Evolutionary conservation across 1,140 invertebrate genomes (phyloP).

Genomic region (Drosophila ironensis): DNA sequence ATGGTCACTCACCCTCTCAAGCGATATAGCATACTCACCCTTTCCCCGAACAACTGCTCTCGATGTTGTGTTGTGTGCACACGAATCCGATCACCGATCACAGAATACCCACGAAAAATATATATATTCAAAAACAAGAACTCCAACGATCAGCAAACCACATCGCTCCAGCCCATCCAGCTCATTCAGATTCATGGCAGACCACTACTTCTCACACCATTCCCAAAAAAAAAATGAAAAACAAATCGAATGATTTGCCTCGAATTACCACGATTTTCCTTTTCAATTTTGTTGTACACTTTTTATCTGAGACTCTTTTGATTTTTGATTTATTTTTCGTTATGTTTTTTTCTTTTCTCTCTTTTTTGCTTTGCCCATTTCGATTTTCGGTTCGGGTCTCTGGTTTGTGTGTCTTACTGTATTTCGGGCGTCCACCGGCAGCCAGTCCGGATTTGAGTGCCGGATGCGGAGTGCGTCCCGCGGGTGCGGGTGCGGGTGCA

Average conservation of each 20-base stretch:
- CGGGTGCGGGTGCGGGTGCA: constrained; percentile 32
- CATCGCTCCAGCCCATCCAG: constrained; percentile 35
- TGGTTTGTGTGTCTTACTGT: constrained; percentile 33
- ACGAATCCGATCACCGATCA: constrained; percentile 23
- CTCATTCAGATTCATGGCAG: constrained; percentile 43
- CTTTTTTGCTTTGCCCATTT: constrained; percentile 53
- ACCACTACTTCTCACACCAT: constrained; percentile 14
- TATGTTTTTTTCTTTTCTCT: constrained; percentile 27
- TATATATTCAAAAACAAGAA: constrained; percentile 10
- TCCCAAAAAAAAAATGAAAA: too few species aligned
- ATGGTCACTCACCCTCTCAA: constrained; percentile 31
- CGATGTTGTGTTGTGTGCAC: constrained; percentile 46
- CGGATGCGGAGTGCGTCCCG: constrained; percentile 15
- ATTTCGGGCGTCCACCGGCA: constrained; percentile 36
- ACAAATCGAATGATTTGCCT: too few species aligned
- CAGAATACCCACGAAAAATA: background rate
- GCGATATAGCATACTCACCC: constrained; percentile 29
- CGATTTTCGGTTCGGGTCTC: constrained; percentile 52
- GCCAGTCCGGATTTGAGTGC: constrained; percentile 65
- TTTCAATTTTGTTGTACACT: constrained; percentile 10
- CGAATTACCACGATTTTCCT: constrained; percentile 2
- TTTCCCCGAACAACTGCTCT: constrained; percentile 27
- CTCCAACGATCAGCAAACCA: constrained; percentile 28
- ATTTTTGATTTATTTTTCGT: constrained; percentile 43
- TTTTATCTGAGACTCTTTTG: constrained; percentile 17